Evolutionary conservation across 2,888 invertebrate genomes (phyloP), one percentile per base, ranked within the genome.

Genomic region (Sinhomidia bicolor): DNA sequence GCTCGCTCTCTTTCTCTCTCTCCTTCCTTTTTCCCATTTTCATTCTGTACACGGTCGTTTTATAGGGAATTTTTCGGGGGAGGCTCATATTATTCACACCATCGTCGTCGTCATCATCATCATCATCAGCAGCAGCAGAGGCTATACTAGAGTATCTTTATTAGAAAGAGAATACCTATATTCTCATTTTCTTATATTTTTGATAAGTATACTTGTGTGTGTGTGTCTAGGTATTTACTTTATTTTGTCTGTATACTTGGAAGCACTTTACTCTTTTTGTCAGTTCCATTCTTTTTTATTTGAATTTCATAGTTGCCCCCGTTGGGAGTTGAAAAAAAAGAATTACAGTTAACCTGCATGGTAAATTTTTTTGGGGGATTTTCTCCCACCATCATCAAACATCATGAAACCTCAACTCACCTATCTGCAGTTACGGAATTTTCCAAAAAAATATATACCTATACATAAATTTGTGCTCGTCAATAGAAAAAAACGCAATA

Each of bases 241-340:
- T n/a, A n/a, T n/a, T n/a, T n/a, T 32, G 17, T 32, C 1, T 65
- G 10, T 65, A 65, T n/a, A n/a, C n/a, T n/a, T n/a, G n/a, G n/a
- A n/a, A n/a, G 6, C 20, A 17, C 7, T 26, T 62, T 62, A 26
- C 62, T 76, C n/a, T n/a, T n/a, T n/a, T n/a, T 76, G 54, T 20
- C 10, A 65, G 36, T 36, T 44, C n/a, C 51, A 17, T 29, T 62
- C 60, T 54, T 51, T 60, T 87, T 83, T 44, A 80, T 78, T 88
- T 88, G 36, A 68, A 68, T 68, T 84, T 36, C 74, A 65, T 47
- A 60, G 32, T 62, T 84, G 51, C 62, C 78, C 83, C 88, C 79
- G 51, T 78, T 88, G 88, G 83, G 83, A 84, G 54, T 76, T 82
- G 68, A 78, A 41, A 88, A 41, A 87, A 41, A 54, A 82, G 80